Conservation (phyloP, 2,888 invertebrate genomes). For the Spilarctia lutea region DNA sequence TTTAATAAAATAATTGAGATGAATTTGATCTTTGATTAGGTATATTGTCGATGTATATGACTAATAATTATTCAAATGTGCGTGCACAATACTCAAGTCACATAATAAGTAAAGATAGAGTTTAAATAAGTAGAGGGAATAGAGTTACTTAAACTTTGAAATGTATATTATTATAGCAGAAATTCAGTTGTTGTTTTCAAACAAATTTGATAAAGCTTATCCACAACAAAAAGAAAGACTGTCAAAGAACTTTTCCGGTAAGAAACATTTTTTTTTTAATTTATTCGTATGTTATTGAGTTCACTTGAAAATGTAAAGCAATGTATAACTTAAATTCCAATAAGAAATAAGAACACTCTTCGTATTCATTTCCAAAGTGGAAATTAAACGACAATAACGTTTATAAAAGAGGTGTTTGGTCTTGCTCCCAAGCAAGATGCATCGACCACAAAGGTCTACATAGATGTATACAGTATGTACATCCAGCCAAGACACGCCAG, state of each 20-base stretch:
- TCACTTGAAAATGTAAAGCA: not conserved
- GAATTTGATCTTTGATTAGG: constrained; percentile 13
- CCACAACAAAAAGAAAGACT: not conserved
- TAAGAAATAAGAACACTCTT: constrained; percentile 30
- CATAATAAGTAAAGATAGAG: not conserved
- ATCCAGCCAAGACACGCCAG: constrained; percentile 32
- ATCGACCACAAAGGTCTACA: not conserved
- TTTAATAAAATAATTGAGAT: constrained; percentile 13
- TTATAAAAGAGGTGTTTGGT: constrained; percentile 35
- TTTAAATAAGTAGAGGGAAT: not conserved
- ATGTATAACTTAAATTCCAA: not conserved
- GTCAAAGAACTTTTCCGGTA: not conserved
- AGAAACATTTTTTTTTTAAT: not conserved
- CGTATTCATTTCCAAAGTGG: constrained; percentile 36
- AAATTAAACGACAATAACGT: constrained; percentile 45
- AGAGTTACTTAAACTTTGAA: not conserved
- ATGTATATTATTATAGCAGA: not conserved
- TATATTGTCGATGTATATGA: not conserved
- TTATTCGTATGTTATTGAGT: too few relatives aligned
- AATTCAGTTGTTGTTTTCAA: not conserved
- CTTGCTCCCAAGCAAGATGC: constrained; percentile 13
- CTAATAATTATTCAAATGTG: not conserved
- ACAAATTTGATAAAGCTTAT: not conserved
- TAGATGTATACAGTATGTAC: constrained; percentile 32
- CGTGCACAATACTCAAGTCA: not conserved